Percentiles rank a stretch among this genome's conserved stretches.
phyloP scores from a whole-genome alignment of 2,113 vertebrate genomes.

The Puma concolor region DNA sequence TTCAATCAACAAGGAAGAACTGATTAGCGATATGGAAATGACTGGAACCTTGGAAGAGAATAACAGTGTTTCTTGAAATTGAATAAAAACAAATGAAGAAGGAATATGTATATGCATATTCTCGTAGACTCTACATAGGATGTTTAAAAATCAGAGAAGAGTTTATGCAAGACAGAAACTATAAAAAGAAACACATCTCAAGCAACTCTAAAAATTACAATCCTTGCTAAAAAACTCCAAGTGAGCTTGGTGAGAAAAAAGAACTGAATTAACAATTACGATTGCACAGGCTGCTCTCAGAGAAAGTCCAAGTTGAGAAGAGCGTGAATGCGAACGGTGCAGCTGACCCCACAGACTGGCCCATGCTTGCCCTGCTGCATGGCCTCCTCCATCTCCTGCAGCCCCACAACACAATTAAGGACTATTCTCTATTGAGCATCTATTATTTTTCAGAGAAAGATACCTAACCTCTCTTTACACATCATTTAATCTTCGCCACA shows the following conservation, averaged over 20 bases:
- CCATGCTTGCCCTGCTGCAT: not conserved
- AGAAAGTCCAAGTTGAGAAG: constrained; percentile 24
- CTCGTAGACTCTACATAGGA: not conserved
- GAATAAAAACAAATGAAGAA: constrained; percentile 47
- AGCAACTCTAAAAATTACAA: constrained; percentile 60
- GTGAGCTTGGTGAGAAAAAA: constrained; percentile 1
- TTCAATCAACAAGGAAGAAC: not conserved
- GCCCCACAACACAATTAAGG: not conserved
- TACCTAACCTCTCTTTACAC: not conserved
- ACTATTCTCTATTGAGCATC: not conserved
- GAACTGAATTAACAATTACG: not conserved
- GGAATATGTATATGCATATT: not conserved
- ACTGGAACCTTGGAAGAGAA: not conserved
- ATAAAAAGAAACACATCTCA: constrained; percentile 64
- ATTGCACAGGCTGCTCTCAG: not conserved
- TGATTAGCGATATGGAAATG: not conserved
- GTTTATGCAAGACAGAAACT: constrained; percentile 25
- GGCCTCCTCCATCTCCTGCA: not conserved
- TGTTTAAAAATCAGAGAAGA: constrained; percentile 58
- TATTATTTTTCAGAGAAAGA: not conserved
- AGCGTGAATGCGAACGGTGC: not conserved
- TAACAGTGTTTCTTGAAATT: not conserved
- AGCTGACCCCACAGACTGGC: not conserved
- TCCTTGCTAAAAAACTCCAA: not conserved
- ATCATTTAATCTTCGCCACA: not conserved